Percentiles rank a stretch among this genome's conserved stretches.
Evolutionary conservation across 2,113 vertebrate species (phyloP).

Genomic region (Neomonachus schauinslandi): DNA sequence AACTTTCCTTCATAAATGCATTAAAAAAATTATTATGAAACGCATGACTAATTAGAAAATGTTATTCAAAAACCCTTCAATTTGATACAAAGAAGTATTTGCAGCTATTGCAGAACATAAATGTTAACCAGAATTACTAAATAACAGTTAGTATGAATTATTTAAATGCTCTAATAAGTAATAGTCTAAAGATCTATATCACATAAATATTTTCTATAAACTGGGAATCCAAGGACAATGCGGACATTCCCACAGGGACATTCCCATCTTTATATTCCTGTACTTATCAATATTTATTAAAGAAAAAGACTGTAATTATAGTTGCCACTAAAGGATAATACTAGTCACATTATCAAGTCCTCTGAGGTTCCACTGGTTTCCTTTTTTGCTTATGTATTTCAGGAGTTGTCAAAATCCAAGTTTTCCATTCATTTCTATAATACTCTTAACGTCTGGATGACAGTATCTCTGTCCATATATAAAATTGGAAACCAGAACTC

Average conservation of each 20-base stretch:
- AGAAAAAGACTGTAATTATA: not conserved
- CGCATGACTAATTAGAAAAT: conserved; percentile 57
- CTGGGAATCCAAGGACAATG: not conserved
- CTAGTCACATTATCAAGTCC: not conserved
- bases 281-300: not conserved
- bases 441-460: not conserved
- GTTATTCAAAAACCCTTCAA: conserved; percentile 51
- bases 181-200: not conserved
- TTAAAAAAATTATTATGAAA: conserved; percentile 77
- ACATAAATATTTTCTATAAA: not conserved
- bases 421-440: not conserved
- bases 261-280: not conserved
- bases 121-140: conserved; percentile 70
- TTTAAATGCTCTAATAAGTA: not conserved
- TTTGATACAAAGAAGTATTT: conserved; percentile 56
- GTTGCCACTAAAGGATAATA: not conserved
- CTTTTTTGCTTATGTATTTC: not conserved
- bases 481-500: not conserved
- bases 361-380: not conserved
- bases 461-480: not conserved
- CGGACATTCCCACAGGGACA: not conserved
- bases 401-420: not conserved
- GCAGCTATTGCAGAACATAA: conserved; percentile 59
- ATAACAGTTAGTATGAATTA: conserved; percentile 18
- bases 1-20: conserved; percentile 77